phyloP scores from a whole-genome alignment of 2,888 invertebrate genomes.

The Drosophila algonquin region DNA sequence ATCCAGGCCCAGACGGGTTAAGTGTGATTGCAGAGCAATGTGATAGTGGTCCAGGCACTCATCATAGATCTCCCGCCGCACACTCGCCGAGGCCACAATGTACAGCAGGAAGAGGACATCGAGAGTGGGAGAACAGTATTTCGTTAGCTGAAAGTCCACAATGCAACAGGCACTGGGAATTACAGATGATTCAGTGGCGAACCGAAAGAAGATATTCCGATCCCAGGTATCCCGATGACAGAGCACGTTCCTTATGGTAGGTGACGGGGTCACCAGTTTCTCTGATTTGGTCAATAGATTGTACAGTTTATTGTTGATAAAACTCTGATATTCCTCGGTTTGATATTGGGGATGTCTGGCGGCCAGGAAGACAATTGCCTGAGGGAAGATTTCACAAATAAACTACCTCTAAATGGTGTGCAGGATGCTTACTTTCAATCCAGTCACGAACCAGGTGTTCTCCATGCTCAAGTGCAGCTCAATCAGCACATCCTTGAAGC shows the following conservation, averaged over 20 bases:
- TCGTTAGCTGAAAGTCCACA: conserved; percentile 86
- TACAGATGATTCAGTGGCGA: conserved; percentile 65
- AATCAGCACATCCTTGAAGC: conserved; percentile 54
- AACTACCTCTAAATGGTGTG: neutral
- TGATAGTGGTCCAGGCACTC: conserved; percentile 84
- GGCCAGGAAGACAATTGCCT: conserved; percentile 76
- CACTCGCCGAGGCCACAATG: conserved; percentile 82
- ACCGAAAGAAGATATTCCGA: conserved; percentile 81
- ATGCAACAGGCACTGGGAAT: conserved; percentile 83
- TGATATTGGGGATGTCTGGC: conserved; percentile 74
- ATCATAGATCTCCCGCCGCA: conserved; percentile 80
- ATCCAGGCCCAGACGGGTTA: conserved; percentile 27
- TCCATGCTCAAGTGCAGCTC: conserved; percentile 62
- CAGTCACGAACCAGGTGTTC: conserved; percentile 75
- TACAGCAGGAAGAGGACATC: conserved; percentile 85
- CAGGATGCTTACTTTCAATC: conserved; percentile 64
- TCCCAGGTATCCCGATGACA: conserved; percentile 84
- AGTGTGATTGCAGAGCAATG: conserved; percentile 64
- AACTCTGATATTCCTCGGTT: conserved; percentile 52
- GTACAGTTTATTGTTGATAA: conserved; percentile 68
- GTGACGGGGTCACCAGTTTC: conserved; percentile 71
- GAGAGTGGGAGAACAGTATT: conserved; percentile 86
- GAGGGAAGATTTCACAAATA: neutral
- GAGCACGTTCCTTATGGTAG: conserved; percentile 83
- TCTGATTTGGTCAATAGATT: conserved; percentile 60